Evolutionary conservation across 2,113 vertebrate species (phyloP).

Genomic region (Felis catus): DNA sequence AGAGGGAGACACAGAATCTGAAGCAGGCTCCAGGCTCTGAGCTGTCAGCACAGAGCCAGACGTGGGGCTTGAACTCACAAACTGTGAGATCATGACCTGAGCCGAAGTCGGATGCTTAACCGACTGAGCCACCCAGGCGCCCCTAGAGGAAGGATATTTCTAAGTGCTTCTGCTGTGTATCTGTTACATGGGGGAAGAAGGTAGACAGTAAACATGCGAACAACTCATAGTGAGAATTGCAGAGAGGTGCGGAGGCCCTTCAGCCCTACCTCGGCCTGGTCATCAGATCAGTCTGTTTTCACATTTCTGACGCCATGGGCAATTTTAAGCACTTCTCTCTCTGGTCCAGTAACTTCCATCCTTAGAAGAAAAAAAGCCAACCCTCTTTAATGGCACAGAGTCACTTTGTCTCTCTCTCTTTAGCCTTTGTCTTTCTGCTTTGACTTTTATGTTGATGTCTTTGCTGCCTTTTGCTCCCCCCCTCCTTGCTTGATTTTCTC

Average conservation of each 20-base stretch:
- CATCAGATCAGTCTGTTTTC: neutral
- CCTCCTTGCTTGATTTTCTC: neutral
- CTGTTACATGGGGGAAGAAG: neutral
- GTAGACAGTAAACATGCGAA: neutral
- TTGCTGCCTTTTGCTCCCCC: neutral
- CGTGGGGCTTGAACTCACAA: no score
- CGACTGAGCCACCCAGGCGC: no score
- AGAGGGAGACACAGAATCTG: no score
- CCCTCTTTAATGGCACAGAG: neutral
- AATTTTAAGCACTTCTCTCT: neutral
- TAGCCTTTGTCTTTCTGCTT: neutral
- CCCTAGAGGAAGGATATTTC: neutral
- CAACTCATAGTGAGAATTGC: neutral
- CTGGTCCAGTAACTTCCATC: neutral
- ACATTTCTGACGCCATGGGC: neutral
- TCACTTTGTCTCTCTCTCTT: neutral
- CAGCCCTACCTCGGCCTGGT: neutral
- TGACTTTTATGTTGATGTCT: neutral
- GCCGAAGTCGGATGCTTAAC: no score
- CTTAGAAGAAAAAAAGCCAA: neutral
- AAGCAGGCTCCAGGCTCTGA: no score
- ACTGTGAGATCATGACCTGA: no score
- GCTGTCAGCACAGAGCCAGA: no score
- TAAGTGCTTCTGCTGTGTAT: neutral
- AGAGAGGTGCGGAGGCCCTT: neutral